Evolutionary conservation across 2,113 vertebrate species (phyloP), one percentile per base, ranked within the genome.

Genomic region (Microtus oregoni): DNA sequence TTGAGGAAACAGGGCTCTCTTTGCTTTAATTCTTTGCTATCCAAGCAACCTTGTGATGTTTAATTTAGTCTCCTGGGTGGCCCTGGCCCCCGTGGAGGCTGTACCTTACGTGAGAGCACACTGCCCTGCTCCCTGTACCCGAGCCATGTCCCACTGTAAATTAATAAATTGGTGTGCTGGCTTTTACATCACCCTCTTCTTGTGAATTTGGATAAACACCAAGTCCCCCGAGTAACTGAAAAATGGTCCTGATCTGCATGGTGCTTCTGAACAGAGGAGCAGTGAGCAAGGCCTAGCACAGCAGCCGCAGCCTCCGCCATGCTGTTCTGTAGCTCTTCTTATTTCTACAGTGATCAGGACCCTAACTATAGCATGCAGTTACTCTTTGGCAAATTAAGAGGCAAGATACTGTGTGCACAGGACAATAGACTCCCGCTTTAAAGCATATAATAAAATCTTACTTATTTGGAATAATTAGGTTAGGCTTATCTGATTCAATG

Each of bases 111-210:
- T 97, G 83, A 90, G 58, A 91, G 81, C 52, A 63, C 38, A 28
- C 67, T 73, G 7, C 41, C 26, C 14, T 11, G n/a, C 7, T 85
- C 91, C 89, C 92, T 32, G 24, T 86, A 76, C 89, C 47, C 50
- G 72, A 72, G 78, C 77, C 32, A n/a, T 82, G 72, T 97, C 89
- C 93, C 85, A 52, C 4, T 95, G 86, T 94, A 92, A 95, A 97
- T 96, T 94, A 97, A 67, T 95, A 90, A 95, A 38, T 86, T 92
- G 85, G 86, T 22, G 1, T 92, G 35, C 68, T 95, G 91, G 72
- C 63, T 95, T 94, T 90, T 76, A 94, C 85, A 86, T 91, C 92
- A 95, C 89, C 86, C 96, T 83, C 96, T 77, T 1, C 96, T 77
- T 1, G 55, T 52, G 91, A 81, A 7, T 94, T 95, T 86, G 61